Evolutionary conservation across 1,140 invertebrate species (phyloP).

Genomic region (Helicorthomorpha holstii): DNA sequence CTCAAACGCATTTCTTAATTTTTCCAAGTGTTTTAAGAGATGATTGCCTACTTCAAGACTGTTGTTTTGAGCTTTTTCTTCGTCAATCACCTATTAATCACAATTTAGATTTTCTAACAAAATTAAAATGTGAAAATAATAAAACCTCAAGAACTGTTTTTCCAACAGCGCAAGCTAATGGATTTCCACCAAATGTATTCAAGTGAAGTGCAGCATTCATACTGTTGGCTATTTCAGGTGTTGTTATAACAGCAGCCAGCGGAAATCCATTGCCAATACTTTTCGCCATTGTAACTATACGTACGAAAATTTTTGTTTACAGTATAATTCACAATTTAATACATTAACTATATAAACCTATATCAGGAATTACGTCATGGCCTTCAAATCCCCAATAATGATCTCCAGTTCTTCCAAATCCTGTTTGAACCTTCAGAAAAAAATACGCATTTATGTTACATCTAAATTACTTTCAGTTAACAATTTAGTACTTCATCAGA

Average conservation of each 20-base stretch:
- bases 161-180: constrained; percentile 70
- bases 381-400: constrained; percentile 88
- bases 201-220: constrained; percentile 67
- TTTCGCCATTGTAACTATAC: constrained; percentile 9
- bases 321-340: background rate
- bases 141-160: constrained; percentile 77
- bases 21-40: constrained; percentile 52
- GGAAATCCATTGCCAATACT: constrained; percentile 71
- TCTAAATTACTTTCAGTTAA: background rate
- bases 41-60: constrained; percentile 57
- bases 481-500: constrained; percentile 58
- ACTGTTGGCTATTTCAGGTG: constrained; percentile 55
- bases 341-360: constrained; percentile 28
- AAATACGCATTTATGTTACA: background rate
- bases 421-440: constrained; percentile 62
- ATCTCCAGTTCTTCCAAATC: constrained; percentile 84
- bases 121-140: constrained; percentile 25
- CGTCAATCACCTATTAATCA: constrained; percentile 61
- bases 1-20: constrained; percentile 48
- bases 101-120: background rate
- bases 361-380: constrained; percentile 76
- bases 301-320: background rate
- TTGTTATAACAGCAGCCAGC: constrained; percentile 82
- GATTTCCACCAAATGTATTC: constrained; percentile 93
- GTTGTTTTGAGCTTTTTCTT: constrained; percentile 69